A percentile compares a stretch with the other conserved stretches of the same genome.
phyloP scores from a whole-genome alignment of 2,888 invertebrate genomes.

The Polyommatus icarus region DNA sequence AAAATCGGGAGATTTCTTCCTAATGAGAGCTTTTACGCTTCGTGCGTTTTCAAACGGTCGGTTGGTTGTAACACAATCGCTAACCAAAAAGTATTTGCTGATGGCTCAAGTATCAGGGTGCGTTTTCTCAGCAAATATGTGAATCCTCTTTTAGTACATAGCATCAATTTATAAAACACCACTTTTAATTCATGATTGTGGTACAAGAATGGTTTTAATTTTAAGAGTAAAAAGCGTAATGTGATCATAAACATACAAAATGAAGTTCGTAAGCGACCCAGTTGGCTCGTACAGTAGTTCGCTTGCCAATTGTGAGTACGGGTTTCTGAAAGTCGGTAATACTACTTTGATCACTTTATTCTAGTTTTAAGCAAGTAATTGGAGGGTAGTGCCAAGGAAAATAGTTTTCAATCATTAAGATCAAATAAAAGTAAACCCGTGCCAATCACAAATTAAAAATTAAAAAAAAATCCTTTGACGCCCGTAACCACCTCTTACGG shows the following conservation, averaged over 20 bases:
- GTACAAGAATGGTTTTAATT: background rate
- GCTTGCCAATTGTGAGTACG: background rate
- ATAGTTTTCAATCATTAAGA: background rate
- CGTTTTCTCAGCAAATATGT: too few species aligned
- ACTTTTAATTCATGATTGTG: background rate
- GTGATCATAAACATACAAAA: constrained; percentile 1
- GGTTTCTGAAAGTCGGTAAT: background rate
- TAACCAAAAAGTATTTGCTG: too few species aligned
- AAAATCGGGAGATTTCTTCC: too few species aligned
- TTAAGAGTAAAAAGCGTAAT: constrained; percentile 1
- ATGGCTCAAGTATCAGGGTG: too few species aligned
- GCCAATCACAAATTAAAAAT: background rate
- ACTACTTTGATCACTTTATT: constrained; percentile 6
- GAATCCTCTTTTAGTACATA: too few species aligned
- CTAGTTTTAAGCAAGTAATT: background rate
- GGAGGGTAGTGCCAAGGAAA: background rate
- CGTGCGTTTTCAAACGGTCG: too few species aligned
- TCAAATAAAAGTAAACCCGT: background rate
- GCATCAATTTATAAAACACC: too few species aligned
- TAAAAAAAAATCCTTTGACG: background rate
- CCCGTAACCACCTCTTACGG: background rate
- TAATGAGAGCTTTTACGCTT: too few species aligned
- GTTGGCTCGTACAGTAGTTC: background rate
- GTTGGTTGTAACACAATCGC: too few species aligned
- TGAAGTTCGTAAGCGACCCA: constrained; percentile 7